These are phyloP conservation scores for Cygnus atratus DNA, from an alignment of 2,113 vertebrate genomes.

Conservation along the genomic window DNA sequence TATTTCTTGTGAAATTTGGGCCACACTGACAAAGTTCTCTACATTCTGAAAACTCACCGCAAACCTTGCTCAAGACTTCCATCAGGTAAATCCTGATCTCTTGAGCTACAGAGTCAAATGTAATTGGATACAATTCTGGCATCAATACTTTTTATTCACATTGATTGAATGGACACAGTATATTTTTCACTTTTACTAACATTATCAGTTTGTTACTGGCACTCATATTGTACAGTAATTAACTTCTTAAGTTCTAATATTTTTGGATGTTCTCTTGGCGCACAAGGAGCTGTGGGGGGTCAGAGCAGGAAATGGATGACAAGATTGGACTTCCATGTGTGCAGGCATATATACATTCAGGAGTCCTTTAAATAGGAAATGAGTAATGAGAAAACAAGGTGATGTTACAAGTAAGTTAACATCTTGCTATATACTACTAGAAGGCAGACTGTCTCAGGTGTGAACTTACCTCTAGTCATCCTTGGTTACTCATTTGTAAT, in stretches of 20 bases:
- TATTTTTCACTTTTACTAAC: neutral
- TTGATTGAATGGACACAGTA: neutral
- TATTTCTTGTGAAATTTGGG: neutral
- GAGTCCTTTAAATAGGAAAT: neutral
- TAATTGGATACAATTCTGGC: neutral
- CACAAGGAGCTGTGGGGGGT: neutral
- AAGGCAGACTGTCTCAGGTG: neutral
- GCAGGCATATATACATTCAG: neutral
- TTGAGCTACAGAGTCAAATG: neutral
- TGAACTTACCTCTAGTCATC: neutral
- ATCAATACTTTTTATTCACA: neutral
- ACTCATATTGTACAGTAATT: neutral
- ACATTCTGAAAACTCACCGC: neutral
- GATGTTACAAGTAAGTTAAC: neutral
- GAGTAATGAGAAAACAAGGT: neutral
- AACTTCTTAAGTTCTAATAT: neutral
- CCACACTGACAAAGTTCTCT: neutral
- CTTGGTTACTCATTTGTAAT: neutral
- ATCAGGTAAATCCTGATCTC: neutral
- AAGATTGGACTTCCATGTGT: neutral
- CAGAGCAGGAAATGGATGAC: neutral
- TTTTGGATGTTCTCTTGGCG: neutral
- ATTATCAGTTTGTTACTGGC: neutral
- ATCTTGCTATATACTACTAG: neutral
- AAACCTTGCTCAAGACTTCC: neutral